These are phyloP conservation scores for Antedon mediterranea DNA, from an alignment of 53 echinoderm and acorn worm genomes.

Conservation along the genomic window DNA sequence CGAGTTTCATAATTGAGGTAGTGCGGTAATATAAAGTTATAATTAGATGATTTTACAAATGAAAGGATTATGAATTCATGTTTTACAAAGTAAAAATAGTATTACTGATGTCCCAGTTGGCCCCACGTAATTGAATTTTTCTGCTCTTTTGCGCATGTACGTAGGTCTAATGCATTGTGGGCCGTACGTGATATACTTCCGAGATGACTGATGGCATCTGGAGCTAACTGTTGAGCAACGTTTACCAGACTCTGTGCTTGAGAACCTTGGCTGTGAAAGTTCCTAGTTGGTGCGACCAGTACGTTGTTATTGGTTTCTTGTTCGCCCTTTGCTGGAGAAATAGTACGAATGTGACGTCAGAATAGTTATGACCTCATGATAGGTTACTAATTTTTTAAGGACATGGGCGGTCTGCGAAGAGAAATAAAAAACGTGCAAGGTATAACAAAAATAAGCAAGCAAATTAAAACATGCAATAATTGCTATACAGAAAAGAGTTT, in stretches of 20 bases:
- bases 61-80: no score
- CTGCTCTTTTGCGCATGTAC: background rate
- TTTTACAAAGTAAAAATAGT: no score
- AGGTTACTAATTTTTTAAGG: background rate
- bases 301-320: background rate
- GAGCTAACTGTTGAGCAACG: background rate
- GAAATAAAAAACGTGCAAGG: background rate
- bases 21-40: no score
- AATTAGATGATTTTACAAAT: no score
- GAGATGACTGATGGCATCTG: background rate
- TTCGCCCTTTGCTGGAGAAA: background rate
- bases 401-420: background rate
- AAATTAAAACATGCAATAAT: background rate
- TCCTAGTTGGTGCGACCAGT: background rate
- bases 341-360: background rate
- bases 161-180: background rate
- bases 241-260: background rate
- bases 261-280: background rate
- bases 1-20: no score
- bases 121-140: background rate
- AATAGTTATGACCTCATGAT: background rate
- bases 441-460: background rate
- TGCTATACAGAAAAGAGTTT: background rate
- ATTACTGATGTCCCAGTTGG: background rate
- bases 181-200: background rate